Conservation (phyloP, 2,113 vertebrate species). For the Podarcis cretensis region DNA sequence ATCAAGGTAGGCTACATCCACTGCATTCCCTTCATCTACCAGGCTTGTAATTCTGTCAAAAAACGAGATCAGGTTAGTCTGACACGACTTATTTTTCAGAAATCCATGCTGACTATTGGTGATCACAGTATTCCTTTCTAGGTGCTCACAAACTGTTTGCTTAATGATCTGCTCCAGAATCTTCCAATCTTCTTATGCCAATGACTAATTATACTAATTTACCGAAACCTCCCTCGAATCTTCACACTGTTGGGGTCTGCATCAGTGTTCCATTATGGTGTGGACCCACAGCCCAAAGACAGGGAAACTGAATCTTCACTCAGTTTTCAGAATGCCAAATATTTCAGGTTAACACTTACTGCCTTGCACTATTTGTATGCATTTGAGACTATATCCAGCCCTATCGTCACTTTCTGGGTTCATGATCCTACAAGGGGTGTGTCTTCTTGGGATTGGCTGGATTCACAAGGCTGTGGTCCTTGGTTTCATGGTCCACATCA, state of each 20-base stretch:
- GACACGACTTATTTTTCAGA: too few species aligned
- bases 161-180: too few species aligned
- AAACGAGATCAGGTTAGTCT: too few species aligned
- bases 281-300: neutral
- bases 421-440: neutral
- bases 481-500: too few species aligned
- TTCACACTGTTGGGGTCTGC: neutral
- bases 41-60: too few species aligned
- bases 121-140: too few species aligned
- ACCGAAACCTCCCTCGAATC: neutral
- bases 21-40: too few species aligned
- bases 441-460: too few species aligned
- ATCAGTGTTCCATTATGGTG: neutral
- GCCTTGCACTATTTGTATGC: neutral
- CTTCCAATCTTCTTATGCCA: too few species aligned
- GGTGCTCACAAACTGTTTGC: too few species aligned
- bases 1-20: too few species aligned
- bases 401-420: neutral
- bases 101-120: too few species aligned
- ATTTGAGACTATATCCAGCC: neutral
- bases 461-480: neutral
- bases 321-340: neutral
- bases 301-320: neutral
- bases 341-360: neutral
- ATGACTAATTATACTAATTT: neutral